phyloP scores from a whole-genome alignment of 30 jellyfish, hydroid and myxozoan genomes.

The Rhopilema esculentum region DNA sequence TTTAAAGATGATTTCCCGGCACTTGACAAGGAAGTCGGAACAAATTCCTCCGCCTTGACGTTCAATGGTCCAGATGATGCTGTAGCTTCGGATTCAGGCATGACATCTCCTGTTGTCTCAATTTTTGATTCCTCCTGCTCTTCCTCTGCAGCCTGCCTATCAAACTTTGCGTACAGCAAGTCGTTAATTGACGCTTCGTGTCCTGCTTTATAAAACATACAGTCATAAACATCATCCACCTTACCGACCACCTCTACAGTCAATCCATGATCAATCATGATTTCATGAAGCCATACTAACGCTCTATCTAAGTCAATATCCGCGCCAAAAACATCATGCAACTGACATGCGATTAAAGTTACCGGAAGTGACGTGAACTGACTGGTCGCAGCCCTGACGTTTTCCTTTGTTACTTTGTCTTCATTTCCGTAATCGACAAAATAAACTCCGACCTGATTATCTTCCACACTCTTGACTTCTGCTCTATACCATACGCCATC shows the following conservation, averaged over 20 bases:
- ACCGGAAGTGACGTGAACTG: slow-evolving; percentile 62
- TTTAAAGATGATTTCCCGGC: slow-evolving; percentile 1
- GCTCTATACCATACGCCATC: slow-evolving; percentile 86
- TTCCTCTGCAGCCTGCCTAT: background rate
- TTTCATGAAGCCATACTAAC: slow-evolving; percentile 64
- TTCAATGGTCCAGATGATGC: background rate
- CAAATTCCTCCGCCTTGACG: slow-evolving; percentile 19
- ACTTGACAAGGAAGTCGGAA: background rate
- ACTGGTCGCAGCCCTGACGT: slow-evolving; percentile 28
- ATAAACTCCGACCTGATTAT: slow-evolving; percentile 40
- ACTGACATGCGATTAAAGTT: slow-evolving; percentile 43
- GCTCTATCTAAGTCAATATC: slow-evolving; percentile 64
- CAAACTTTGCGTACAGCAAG: slow-evolving; percentile 25
- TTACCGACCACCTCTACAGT: slow-evolving; percentile 52
- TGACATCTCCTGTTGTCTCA: background rate
- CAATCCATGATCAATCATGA: slow-evolving; percentile 41
- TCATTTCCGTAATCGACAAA: slow-evolving; percentile 79
- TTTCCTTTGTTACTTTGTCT: slow-evolving; percentile 20
- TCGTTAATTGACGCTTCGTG: slow-evolving; percentile 29
- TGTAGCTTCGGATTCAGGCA: background rate
- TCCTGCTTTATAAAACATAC: slow-evolving; percentile 1
- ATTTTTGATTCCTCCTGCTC: background rate
- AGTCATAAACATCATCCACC: slow-evolving; percentile 48
- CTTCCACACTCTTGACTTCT: slow-evolving; percentile 6
- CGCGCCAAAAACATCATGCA: slow-evolving; percentile 67